These are phyloP conservation scores for Vollenhovia emeryi DNA, from an alignment of 1,140 invertebrate species.

Conservation along the genomic window DNA sequence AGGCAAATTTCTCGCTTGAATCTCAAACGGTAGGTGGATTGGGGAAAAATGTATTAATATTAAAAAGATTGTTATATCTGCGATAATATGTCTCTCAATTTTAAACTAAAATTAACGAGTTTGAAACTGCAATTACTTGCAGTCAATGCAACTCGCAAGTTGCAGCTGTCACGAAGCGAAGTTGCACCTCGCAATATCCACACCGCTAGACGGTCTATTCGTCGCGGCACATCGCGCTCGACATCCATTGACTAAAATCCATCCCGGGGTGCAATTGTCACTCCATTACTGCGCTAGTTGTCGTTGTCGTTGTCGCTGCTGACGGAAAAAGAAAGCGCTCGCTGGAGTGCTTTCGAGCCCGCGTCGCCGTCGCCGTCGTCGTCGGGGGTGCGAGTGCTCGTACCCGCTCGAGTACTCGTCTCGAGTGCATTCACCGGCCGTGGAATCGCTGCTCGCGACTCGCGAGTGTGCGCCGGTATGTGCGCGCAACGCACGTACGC, in stretches of 20 bases:
- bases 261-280: slow-evolving; percentile 64
- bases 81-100: neutral
- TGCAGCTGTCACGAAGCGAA: slow-evolving; percentile 18
- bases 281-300: slow-evolving; percentile 66
- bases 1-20: neutral
- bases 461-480: slow-evolving; percentile 20
- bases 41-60: neutral
- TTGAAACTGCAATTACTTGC: slow-evolving; percentile 27
- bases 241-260: slow-evolving; percentile 59
- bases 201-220: slow-evolving; percentile 38
- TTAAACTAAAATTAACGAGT: neutral
- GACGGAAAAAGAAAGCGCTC: slow-evolving; percentile 65
- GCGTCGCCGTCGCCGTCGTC: slow-evolving; percentile 36
- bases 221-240: slow-evolving; percentile 31
- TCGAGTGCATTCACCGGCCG: slow-evolving; percentile 45
- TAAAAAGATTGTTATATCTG: neutral
- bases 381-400: slow-evolving; percentile 32
- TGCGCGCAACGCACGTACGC: neutral
- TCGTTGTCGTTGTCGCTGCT: slow-evolving; percentile 59
- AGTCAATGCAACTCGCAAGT: slow-evolving; percentile 23
- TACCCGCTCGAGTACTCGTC: slow-evolving; percentile 58
- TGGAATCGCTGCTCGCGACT: slow-evolving; percentile 18
- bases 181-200: slow-evolving; percentile 39
- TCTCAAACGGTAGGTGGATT: neutral
- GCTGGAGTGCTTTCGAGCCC: slow-evolving; percentile 58